These are phyloP conservation scores for Alectura lathami DNA, from an alignment of 2,113 vertebrate species.

Conservation along the genomic window DNA sequence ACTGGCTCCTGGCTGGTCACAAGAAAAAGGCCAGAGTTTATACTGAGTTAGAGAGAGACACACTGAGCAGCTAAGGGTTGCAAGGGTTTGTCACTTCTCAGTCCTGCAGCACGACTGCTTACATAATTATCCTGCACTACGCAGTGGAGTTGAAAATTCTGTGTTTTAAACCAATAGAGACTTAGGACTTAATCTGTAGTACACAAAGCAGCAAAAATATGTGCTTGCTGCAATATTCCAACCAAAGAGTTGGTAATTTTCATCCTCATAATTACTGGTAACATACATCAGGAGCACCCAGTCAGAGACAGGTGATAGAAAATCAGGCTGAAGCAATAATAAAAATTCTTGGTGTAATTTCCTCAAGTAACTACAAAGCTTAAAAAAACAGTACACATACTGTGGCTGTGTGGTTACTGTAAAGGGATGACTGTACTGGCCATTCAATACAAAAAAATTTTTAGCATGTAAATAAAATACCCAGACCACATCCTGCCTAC, in stretches of 20 bases:
- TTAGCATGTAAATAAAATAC: neutral
- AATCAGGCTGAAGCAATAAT: neutral
- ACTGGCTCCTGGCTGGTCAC: constrained; percentile 18
- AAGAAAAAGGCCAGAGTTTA: constrained; percentile 32
- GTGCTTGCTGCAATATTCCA: neutral
- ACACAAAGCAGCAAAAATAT: neutral
- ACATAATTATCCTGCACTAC: neutral
- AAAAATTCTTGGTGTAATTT: neutral
- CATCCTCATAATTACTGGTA: neutral
- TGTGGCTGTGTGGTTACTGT: neutral
- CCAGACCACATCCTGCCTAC: neutral
- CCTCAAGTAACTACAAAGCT: neutral
- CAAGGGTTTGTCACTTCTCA: constrained; percentile 35
- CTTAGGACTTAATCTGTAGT: neutral
- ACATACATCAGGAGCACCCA: rapidly evolving
- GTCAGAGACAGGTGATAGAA: neutral
- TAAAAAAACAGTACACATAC: neutral
- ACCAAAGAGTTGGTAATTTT: neutral
- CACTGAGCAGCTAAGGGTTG: neutral
- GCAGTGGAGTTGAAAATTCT: neutral
- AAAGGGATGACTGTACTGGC: neutral
- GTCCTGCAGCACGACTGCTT: neutral
- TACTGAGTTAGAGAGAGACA: neutral
- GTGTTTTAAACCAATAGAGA: neutral
- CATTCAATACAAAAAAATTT: neutral